Evolutionary conservation across 1,140 invertebrate genomes (phyloP).

Genomic region (Limonius californicus): DNA sequence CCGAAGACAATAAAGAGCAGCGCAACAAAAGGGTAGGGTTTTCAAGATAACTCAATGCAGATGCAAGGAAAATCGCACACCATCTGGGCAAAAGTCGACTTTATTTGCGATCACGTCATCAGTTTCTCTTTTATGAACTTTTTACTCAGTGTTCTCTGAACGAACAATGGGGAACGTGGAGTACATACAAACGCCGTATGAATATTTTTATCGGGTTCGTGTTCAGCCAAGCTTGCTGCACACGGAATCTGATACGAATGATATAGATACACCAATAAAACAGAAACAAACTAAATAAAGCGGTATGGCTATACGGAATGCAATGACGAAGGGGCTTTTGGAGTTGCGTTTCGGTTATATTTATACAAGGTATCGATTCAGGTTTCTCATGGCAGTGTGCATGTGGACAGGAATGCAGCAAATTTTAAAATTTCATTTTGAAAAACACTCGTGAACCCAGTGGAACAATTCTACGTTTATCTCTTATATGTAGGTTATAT

Average conservation of each 20-base stretch:
- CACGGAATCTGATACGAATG: conserved; percentile 12
- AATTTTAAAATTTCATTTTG: too few species aligned
- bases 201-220: conserved; percentile 7
- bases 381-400: too few species aligned
- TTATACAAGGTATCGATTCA: neutral
- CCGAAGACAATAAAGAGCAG: neutral
- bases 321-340: neutral
- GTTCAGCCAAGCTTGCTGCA: conserved; percentile 8
- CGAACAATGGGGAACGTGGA: conserved; percentile 10
- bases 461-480: too few species aligned
- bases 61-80: conserved; percentile 1
- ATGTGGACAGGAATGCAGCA: too few species aligned
- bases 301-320: neutral
- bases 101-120: conserved; percentile 6
- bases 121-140: conserved; percentile 1
- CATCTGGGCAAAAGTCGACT: neutral
- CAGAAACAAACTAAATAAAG: neutral
- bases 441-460: too few species aligned
- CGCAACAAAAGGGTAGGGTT: neutral
- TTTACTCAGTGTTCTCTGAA: neutral
- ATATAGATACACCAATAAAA: conserved; percentile 13
- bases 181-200: conserved; percentile 5
- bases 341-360: neutral
- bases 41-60: neutral
- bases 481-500: too few species aligned